phyloP scores from a whole-genome alignment of 2,113 vertebrate genomes.

The Carassius carassius region DNA sequence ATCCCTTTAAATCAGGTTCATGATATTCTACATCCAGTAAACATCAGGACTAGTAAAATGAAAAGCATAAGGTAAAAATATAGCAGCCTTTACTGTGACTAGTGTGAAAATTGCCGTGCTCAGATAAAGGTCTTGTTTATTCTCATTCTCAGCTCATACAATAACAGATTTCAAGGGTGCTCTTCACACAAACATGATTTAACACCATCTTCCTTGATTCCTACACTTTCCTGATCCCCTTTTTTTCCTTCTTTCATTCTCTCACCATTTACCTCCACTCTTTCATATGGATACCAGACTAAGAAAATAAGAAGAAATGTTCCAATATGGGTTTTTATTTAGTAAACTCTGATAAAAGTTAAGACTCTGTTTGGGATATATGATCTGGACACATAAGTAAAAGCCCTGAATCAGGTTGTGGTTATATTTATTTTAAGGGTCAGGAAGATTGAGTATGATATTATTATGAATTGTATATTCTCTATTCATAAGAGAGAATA shows the following conservation, averaged over 20 bases:
- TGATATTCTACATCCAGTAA: background rate
- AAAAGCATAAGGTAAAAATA: background rate
- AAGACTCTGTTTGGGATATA: background rate
- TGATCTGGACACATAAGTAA: background rate
- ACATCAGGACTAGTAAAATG: background rate
- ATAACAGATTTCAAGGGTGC: conserved; percentile 38
- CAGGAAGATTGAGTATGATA: background rate
- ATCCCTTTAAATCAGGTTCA: background rate
- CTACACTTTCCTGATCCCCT: background rate
- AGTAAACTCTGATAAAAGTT: background rate
- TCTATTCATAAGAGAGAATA: no score
- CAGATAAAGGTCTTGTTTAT: conserved; percentile 24
- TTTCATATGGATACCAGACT: background rate
- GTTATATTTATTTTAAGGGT: background rate
- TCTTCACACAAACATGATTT: conserved; percentile 20
- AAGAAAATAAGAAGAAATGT: background rate
- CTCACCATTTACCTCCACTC: background rate
- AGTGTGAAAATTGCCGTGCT: conserved; percentile 7
- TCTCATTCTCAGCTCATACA: background rate
- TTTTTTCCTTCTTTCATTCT: conserved; percentile 1
- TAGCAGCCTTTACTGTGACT: background rate
- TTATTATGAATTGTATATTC: background rate
- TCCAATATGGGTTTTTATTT: background rate
- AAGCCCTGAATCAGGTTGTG: background rate
- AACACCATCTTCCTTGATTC: background rate